A percentile compares a stretch with the other conserved stretches of the same genome.
phyloP scores from a whole-genome alignment of 2,113 vertebrate genomes.

The Hirundichthys speculiger region DNA sequence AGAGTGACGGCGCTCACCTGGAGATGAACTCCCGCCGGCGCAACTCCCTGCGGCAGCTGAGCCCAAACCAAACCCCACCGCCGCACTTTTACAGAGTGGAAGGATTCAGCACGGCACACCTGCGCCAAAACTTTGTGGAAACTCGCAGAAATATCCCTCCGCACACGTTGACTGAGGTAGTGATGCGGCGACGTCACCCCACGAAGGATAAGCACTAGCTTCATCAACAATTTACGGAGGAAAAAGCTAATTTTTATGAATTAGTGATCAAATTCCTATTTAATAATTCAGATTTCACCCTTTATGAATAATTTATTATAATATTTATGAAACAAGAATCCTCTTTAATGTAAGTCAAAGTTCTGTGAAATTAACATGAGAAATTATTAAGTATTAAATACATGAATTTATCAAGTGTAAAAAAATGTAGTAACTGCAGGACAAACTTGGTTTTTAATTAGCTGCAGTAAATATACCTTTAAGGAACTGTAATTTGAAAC shows the following conservation, averaged over 20 bases:
- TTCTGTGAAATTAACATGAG: neutral
- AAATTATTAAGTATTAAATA: neutral
- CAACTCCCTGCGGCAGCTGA: too few relatives aligned
- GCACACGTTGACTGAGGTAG: neutral
- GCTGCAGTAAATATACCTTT: too few relatives aligned
- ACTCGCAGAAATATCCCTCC: too few relatives aligned
- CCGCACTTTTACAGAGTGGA: too few relatives aligned
- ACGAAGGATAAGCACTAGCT: neutral
- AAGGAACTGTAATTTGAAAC: too few relatives aligned
- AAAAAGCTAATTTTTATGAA: slow-evolving; percentile 1
- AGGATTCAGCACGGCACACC: too few relatives aligned
- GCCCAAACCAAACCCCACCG: too few relatives aligned
- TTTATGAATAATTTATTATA: neutral
- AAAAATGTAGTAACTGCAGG: neutral
- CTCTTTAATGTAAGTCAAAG: neutral
- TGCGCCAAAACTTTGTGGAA: too few relatives aligned
- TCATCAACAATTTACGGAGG: slow-evolving; percentile 1
- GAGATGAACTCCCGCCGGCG: too few relatives aligned
- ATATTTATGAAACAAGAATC: neutral
- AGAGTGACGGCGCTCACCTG: too few relatives aligned
- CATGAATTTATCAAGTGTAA: neutral
- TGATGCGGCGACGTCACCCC: too few relatives aligned
- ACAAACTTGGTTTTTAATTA: too few relatives aligned
- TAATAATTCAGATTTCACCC: neutral
- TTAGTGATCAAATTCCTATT: slow-evolving; percentile 2